Evolutionary conservation across 2,113 vertebrate genomes (phyloP).

Genomic region (Phaethon lepturus): DNA sequence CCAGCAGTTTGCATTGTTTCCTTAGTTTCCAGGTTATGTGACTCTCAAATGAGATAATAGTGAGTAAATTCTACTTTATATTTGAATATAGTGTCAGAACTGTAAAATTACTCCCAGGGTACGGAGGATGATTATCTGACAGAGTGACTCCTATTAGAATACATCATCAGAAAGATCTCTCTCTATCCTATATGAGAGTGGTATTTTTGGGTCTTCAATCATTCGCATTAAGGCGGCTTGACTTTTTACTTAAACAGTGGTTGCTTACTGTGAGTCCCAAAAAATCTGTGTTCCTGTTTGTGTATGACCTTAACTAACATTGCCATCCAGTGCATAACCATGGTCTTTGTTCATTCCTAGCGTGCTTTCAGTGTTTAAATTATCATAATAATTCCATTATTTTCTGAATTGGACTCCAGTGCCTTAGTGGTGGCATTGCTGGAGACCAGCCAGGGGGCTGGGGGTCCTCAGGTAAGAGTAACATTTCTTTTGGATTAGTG

Average conservation of each 20-base stretch:
- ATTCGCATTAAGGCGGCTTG: neutral
- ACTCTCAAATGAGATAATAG: neutral
- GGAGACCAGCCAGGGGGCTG: neutral
- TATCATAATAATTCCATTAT: neutral
- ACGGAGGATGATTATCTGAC: neutral
- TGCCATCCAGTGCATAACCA: neutral
- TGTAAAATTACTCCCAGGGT: neutral
- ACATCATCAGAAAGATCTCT: neutral
- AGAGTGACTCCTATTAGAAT: neutral
- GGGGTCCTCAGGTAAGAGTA: neutral
- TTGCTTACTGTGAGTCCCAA: neutral
- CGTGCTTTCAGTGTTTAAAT: neutral
- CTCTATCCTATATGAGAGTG: neutral
- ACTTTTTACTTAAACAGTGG: neutral
- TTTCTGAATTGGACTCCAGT: neutral
- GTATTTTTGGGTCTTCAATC: slow-evolving; percentile 10
- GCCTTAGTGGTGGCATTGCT: neutral
- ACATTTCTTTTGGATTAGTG: neutral
- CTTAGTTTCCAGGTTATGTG: neutral
- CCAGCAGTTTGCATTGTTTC: neutral
- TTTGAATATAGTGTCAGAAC: slow-evolving; percentile 1
- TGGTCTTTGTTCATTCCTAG: neutral
- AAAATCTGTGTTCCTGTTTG: neutral
- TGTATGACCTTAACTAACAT: neutral
- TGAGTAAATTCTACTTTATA: neutral